Evolutionary conservation across 2,113 vertebrate species (phyloP), one percentile per base, ranked within the genome.

Genomic region (Ptychochromis oligacanthus): DNA sequence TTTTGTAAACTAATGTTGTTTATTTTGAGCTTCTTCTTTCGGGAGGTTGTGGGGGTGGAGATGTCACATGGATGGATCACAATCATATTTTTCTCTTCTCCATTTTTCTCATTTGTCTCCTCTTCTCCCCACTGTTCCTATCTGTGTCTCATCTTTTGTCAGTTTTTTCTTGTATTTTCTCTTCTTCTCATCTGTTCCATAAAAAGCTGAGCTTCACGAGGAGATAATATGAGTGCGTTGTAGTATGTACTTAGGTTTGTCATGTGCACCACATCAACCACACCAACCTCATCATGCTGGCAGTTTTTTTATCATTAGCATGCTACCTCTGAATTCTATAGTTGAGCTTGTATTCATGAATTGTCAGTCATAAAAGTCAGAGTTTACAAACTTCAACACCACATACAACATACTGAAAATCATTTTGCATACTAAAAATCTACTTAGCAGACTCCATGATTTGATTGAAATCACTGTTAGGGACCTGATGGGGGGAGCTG

Each of bases 1-100:
- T 26, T 31, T 80, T 38, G 67, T 34, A 72, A 81, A 74, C 52
- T 18, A 56, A 61, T 58, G 43, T 11, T 60, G 38, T 86, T 90
- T 65, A 55, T 77, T 55, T 62, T 74, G 22, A 10, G 26, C 11
- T 58, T 49, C 26, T 79, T n/a, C 17, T 43, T 64, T 54, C 55
- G 49, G 9, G 7, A 31, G 10, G 3, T 8, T 22, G 17, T 7
- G 3, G 36, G 56, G 31, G 3, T 22, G 13, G 54, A 54, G 67
- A 54, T 72, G 46, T 54, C 64, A n/a, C 8, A 6, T 43, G 28
- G n/a, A n/a, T 10, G 3, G 15, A 61, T 62, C 31, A 18, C 7
- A 6, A 52, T 72, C 56, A 72, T 54, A 46, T 22, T n/a, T 26
- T 38, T 74, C 5, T 20, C 7, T 11, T 81, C 36, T 13, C 54